Conservation (phyloP, 1,140 invertebrate genomes). For the Stenopsyche tienmushanensis region DNA sequence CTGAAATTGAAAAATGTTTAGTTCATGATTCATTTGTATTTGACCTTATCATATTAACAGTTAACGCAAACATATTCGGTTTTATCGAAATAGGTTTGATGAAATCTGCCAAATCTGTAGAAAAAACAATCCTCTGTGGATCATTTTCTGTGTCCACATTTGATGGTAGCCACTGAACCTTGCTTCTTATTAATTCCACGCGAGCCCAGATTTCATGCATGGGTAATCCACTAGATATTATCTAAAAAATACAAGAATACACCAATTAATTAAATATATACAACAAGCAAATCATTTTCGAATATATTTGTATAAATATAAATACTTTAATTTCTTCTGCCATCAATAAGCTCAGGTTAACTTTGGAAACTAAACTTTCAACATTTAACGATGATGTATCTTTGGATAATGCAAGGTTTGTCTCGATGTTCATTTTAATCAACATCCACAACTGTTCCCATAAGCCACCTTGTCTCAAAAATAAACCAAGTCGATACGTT, state of each 20-base stretch:
- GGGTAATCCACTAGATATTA: slow-evolving; percentile 36
- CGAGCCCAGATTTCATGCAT: slow-evolving; percentile 35
- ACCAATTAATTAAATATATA: not conserved
- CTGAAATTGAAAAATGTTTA: slow-evolving; percentile 1
- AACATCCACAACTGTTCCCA: slow-evolving; percentile 41
- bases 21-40: not conserved
- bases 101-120: slow-evolving; percentile 36
- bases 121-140: slow-evolving; percentile 38
- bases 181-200: slow-evolving; percentile 24
- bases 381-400: not conserved
- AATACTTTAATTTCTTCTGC: slow-evolving; percentile 37
- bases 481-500: slow-evolving; percentile 34
- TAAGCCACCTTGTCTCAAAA: slow-evolving; percentile 35
- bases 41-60: slow-evolving; percentile 37
- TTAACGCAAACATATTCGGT: slow-evolving; percentile 25
- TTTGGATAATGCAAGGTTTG: slow-evolving; percentile 31
- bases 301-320: not conserved
- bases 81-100: slow-evolving; percentile 35
- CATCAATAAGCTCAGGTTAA: slow-evolving; percentile 23
- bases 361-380: slow-evolving; percentile 15
- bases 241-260: slow-evolving; percentile 17
- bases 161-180: slow-evolving; percentile 31
- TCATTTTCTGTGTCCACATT: slow-evolving; percentile 30
- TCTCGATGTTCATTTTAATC: slow-evolving; percentile 39
- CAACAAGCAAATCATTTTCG: not conserved